Evolutionary conservation across 2,888 invertebrate species (phyloP).

Genomic region (Pegoplata infirma): DNA sequence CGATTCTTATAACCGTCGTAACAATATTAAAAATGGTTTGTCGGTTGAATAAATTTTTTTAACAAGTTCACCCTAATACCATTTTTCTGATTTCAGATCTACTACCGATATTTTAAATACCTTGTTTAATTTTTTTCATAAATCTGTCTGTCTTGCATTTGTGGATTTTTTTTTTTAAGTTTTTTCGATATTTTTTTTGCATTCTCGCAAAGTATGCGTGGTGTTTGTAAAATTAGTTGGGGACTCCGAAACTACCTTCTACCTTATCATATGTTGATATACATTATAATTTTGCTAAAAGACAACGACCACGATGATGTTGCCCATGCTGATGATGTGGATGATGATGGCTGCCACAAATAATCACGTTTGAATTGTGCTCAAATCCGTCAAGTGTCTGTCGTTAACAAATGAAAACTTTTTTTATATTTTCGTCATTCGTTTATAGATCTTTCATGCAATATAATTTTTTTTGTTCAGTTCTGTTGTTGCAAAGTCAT

Average conservation of each 20-base stretch:
- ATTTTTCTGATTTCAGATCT: neutral
- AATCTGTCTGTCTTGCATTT: neutral
- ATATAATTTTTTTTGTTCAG: neutral
- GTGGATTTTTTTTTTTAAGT: neutral
- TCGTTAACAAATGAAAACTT: conserved; percentile 50
- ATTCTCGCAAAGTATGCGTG: conserved; percentile 54
- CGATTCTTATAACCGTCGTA: too few relatives aligned
- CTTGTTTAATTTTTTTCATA: conserved; percentile 1
- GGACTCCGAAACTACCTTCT: neutral
- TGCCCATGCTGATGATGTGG: conserved; percentile 44
- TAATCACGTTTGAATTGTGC: conserved; percentile 63
- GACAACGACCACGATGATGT: conserved; percentile 41
- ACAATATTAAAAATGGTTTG: too few relatives aligned
- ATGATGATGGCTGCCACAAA: conserved; percentile 60
- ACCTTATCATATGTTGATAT: conserved; percentile 5
- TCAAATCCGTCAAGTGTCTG: conserved; percentile 64
- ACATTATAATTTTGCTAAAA: conserved; percentile 33
- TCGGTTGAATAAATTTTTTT: too few relatives aligned
- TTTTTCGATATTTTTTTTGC: conserved; percentile 17
- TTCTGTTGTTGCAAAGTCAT: conserved; percentile 24
- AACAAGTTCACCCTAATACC: neutral
- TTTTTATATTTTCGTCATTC: conserved; percentile 48
- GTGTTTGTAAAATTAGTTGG: conserved; percentile 60
- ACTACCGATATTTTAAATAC: neutral
- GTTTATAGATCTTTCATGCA: conserved; percentile 42